Evolutionary conservation across 2,113 vertebrate genomes (phyloP), one percentile per base, ranked within the genome.

Genomic region (Natator depressus): DNA sequence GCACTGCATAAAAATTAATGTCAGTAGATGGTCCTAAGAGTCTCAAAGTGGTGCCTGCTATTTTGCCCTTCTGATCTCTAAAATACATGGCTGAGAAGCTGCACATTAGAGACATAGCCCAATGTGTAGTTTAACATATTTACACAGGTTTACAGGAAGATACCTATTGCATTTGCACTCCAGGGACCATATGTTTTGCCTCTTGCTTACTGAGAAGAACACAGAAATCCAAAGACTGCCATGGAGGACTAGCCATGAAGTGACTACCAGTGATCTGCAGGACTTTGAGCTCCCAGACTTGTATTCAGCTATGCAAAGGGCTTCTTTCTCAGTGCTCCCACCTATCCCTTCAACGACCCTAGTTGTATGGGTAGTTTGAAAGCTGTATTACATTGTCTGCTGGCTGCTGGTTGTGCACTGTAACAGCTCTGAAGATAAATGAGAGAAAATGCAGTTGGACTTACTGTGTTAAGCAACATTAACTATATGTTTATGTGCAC

Each of bases 21-120:
- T 27, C 75, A 78, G 42, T 75, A 91, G 47, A 31, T 89, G 83
- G 83, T 91, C 87, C 80, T 86, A 50, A 96, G 87, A 86, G 55
- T 81, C 82, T 92, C 88, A 93, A 93, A 31, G 83, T 53, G 80
- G 38, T 53, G 49, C 27, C 76, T 72, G 85, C 35, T 19, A 72
- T 69, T 96, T 89, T 94, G 81, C 90, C 16, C 42, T 82, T 94
- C 87, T 86, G 86, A 92, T 89, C 17, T 53, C 55, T 88, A 62
- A 87, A 69, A 51, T 59, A 29, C 19, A 54, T 75, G 31, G 38
- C 54, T 78, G 47, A 59, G 47, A 88, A 80, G 31, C 17, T 75
- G 38, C 22, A 25, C 22, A 20, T 82, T 76, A 75, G 35, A 93
- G 82, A 47, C 12, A 31, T 85, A 2, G 85, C 62, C 87, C 35